Evolutionary conservation across 2,888 invertebrate genomes (phyloP).

Genomic region (Sepioteuthis lessoniana): DNA sequence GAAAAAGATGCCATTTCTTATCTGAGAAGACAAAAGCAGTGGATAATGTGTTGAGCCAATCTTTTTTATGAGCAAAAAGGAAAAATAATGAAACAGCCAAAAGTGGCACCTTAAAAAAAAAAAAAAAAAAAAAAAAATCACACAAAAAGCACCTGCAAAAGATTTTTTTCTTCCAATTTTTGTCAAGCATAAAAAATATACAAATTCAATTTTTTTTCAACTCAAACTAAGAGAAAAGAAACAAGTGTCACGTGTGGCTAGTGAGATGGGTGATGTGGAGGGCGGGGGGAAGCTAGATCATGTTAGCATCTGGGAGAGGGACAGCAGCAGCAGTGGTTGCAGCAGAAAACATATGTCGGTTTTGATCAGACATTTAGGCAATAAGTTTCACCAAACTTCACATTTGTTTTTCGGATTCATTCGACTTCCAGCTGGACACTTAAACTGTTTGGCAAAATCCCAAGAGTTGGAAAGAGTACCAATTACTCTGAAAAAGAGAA

Average conservation of each 20-base stretch:
- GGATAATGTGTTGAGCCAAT: too few relatives aligned
- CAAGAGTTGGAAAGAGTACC: conserved; percentile 72
- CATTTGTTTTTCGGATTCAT: conserved; percentile 71
- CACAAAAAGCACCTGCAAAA: background rate
- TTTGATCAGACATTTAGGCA: background rate
- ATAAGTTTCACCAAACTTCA: conserved; percentile 65
- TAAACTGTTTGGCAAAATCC: conserved; percentile 69
- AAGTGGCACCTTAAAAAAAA: background rate
- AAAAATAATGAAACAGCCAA: background rate
- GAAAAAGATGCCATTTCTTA: background rate
- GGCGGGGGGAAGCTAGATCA: background rate
- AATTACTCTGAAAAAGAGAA: conserved; percentile 66
- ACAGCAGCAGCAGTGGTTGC: background rate
- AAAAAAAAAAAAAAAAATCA: too few relatives aligned
- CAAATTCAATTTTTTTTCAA: background rate
- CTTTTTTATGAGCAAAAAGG: background rate
- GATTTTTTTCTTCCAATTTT: background rate
- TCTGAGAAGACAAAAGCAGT: background rate
- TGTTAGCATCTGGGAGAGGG: background rate
- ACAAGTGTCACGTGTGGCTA: background rate
- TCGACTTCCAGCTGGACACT: conserved; percentile 60
- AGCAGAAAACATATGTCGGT: background rate
- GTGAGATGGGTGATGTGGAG: background rate
- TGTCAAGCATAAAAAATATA: background rate
- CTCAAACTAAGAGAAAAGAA: background rate